Evolutionary conservation across 2,113 vertebrate genomes (phyloP).

Genomic region (Plecotus auritus): DNA sequence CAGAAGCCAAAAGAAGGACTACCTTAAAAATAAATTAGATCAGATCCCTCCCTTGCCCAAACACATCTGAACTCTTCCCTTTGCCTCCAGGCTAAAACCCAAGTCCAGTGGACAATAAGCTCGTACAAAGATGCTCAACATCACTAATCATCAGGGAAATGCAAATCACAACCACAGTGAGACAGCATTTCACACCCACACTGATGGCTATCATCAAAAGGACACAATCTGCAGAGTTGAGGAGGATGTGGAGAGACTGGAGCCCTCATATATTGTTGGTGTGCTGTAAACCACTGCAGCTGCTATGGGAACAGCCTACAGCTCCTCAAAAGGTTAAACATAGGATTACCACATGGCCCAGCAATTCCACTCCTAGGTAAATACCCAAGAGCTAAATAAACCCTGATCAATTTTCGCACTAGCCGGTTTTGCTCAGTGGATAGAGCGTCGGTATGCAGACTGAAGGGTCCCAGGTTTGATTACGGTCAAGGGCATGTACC

Average conservation of each 20-base stretch:
- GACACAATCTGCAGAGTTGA: not conserved
- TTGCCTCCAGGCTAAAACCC: not conserved
- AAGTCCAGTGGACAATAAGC: fast-evolving
- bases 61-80: not conserved
- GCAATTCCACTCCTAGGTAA: not conserved
- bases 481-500: too few species aligned
- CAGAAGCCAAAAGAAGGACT: not conserved
- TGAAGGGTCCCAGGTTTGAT: too few species aligned
- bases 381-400: not conserved
- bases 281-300: too few species aligned
- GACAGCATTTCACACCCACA: not conserved
- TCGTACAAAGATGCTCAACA: fast-evolving
- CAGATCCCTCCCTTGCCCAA: not conserved
- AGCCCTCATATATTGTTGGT: fast-evolving
- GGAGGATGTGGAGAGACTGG: fast-evolving
- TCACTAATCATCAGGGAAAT: not conserved
- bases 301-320: too few species aligned
- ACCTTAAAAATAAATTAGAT: not conserved
- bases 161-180: not conserved
- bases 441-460: too few species aligned
- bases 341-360: not conserved
- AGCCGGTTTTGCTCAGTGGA: too few species aligned
- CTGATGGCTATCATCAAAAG: not conserved
- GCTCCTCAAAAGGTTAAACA: not conserved
- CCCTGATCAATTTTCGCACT: too few species aligned